phyloP scores from a whole-genome alignment of 2,888 invertebrate species.

The Drosophila barbarae region DNA sequence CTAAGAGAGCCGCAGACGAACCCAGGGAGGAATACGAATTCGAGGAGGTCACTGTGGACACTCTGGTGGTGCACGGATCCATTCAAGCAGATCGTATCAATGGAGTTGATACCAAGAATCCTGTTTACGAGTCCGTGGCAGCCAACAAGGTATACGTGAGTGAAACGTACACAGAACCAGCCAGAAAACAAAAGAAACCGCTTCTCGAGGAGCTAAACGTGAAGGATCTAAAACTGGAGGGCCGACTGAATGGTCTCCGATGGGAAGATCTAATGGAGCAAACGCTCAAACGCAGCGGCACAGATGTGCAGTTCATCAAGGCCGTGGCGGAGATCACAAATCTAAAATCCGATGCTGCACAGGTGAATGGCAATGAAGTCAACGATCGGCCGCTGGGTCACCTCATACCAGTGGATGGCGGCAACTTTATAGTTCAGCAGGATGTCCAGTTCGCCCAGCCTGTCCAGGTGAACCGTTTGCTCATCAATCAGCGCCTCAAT shows the following conservation, averaged over 20 bases:
- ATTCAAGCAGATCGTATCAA: constrained; percentile 67
- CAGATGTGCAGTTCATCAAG: constrained; percentile 80
- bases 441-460: constrained; percentile 79
- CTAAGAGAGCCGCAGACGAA: constrained; percentile 33
- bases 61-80: constrained; percentile 64
- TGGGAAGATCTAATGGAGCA: constrained; percentile 80
- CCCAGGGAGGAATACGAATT: constrained; percentile 52
- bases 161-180: constrained; percentile 36
- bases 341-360: constrained; percentile 73
- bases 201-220: constrained; percentile 70
- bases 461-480: constrained; percentile 77
- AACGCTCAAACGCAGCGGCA: constrained; percentile 80
- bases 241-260: constrained; percentile 80
- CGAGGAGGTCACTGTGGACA: constrained; percentile 66
- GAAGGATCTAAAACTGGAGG: constrained; percentile 79
- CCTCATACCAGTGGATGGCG: constrained; percentile 78
- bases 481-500: constrained; percentile 80
- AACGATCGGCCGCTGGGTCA: constrained; percentile 66
- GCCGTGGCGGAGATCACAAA: constrained; percentile 59
- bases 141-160: constrained; percentile 66
- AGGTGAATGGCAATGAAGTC: constrained; percentile 62
- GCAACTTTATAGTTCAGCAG: constrained; percentile 79
- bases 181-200: constrained; percentile 24
- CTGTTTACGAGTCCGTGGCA: constrained; percentile 66
- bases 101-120: constrained; percentile 54